Percentiles rank a stretch among this genome's conserved stretches.
phyloP scores from a whole-genome alignment of 2,113 vertebrate genomes.

The Nannospalax galili region DNA sequence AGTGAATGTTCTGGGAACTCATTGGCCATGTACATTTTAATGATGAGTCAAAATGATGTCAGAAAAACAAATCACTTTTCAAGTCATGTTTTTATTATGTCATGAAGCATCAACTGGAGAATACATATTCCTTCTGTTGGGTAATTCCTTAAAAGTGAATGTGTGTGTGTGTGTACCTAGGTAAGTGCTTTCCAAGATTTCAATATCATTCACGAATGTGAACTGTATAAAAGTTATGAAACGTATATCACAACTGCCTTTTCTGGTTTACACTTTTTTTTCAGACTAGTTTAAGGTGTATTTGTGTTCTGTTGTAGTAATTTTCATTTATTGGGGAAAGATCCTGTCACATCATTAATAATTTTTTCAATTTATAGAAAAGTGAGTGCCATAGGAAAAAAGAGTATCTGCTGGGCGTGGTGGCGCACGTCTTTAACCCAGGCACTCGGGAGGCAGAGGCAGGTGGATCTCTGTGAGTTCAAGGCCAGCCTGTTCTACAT shows the following conservation, averaged over 20 bases:
- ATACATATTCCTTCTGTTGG: background rate
- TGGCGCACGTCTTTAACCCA: too few species aligned
- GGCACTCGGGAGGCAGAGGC: too few species aligned
- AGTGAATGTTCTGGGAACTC: background rate
- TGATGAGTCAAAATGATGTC: background rate
- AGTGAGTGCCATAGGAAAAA: background rate
- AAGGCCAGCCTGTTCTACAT: too few species aligned
- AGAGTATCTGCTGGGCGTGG: too few species aligned
- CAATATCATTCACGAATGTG: background rate
- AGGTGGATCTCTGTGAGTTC: too few species aligned
- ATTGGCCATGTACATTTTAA: background rate
- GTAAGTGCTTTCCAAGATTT: background rate
- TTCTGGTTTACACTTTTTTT: background rate
- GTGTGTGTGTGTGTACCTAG: too few species aligned
- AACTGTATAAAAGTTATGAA: background rate
- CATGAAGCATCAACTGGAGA: background rate
- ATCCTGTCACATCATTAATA: background rate
- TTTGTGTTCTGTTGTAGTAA: background rate
- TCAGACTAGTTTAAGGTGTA: background rate
- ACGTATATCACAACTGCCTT: background rate
- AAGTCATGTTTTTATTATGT: background rate
- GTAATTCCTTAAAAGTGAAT: background rate
- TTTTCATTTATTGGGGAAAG: slow-evolving; percentile 2
- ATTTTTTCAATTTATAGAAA: slow-evolving; percentile 12
- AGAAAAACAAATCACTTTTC: background rate